Percentiles rank a stretch among this genome's conserved stretches.
Evolutionary conservation across 2,113 vertebrate genomes (phyloP).

Genomic region (Noctilio leporinus): DNA sequence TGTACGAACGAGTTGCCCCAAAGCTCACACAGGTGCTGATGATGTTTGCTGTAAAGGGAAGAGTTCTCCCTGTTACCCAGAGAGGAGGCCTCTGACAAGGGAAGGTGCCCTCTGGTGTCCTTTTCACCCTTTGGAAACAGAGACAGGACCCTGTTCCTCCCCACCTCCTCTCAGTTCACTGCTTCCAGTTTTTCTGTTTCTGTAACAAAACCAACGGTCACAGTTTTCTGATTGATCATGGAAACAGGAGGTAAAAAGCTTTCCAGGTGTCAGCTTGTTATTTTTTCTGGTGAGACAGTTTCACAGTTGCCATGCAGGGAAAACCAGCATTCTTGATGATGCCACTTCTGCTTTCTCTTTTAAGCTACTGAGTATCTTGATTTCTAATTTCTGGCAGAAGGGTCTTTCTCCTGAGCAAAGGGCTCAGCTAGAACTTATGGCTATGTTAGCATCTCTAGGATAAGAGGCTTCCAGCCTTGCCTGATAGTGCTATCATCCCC

Average conservation of each 20-base stretch:
- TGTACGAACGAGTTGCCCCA: no score
- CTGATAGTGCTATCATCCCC: fast-evolving
- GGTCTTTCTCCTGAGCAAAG: background rate
- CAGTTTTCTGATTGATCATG: background rate
- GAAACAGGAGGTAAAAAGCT: background rate
- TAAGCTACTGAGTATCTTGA: background rate
- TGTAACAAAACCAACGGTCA: background rate
- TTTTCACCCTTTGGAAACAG: fast-evolving
- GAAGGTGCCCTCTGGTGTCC: background rate
- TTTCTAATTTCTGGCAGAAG: background rate
- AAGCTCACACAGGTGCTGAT: no score
- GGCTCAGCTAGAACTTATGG: background rate
- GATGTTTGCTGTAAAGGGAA: no score
- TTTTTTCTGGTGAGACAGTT: background rate
- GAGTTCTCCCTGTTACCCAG: fast-evolving
- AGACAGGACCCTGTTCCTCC: fast-evolving
- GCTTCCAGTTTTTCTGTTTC: background rate
- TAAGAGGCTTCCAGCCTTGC: background rate
- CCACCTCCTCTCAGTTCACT: background rate
- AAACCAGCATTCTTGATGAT: background rate
- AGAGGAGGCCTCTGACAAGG: no score
- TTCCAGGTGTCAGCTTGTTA: fast-evolving
- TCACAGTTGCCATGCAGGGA: background rate
- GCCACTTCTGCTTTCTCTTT: background rate
- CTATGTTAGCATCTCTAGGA: background rate